Percentiles rank a stretch among this genome's conserved stretches.
Evolutionary conservation across 2,888 invertebrate species (phyloP).

Genomic region (Habrosyne pyritoides): DNA sequence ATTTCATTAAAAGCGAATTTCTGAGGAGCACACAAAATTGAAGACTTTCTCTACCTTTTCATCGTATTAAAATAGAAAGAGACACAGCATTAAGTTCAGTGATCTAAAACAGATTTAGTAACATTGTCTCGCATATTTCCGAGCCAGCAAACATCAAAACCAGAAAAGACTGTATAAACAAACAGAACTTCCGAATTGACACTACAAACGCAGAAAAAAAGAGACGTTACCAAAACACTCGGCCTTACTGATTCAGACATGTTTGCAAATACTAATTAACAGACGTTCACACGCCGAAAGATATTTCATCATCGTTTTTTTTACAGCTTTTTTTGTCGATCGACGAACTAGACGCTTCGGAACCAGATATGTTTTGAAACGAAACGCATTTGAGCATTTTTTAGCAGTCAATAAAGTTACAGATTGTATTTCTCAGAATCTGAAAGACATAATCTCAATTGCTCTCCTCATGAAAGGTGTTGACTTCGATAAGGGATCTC

Average conservation of each 20-base stretch:
- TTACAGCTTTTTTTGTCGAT: conserved; percentile 25
- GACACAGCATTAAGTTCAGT: no score
- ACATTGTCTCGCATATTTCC: neutral
- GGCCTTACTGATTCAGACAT: conserved; percentile 19
- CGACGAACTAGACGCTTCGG: conserved; percentile 30
- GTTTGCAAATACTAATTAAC: conserved; percentile 49
- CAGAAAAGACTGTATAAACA: conserved; percentile 4
- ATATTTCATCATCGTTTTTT: conserved; percentile 33
- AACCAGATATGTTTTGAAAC: conserved; percentile 11
- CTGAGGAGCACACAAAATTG: no score
- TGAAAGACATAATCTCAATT: neutral
- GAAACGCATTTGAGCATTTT: neutral
- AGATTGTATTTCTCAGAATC: neutral
- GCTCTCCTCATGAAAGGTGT: neutral
- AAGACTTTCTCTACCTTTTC: no score
- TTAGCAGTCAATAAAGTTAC: neutral
- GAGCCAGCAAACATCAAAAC: neutral
- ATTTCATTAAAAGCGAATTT: no score
- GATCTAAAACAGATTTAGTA: no score
- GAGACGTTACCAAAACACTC: conserved; percentile 7
- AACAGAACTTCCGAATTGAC: conserved; percentile 26
- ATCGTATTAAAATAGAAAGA: no score
- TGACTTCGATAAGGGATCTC: neutral
- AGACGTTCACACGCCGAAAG: conserved; percentile 28
- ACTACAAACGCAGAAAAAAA: conserved; percentile 14